Evolutionary conservation across 2,113 vertebrate species (phyloP), one percentile per base, ranked within the genome.

Genomic region (Daubentonia madagascariensis): DNA sequence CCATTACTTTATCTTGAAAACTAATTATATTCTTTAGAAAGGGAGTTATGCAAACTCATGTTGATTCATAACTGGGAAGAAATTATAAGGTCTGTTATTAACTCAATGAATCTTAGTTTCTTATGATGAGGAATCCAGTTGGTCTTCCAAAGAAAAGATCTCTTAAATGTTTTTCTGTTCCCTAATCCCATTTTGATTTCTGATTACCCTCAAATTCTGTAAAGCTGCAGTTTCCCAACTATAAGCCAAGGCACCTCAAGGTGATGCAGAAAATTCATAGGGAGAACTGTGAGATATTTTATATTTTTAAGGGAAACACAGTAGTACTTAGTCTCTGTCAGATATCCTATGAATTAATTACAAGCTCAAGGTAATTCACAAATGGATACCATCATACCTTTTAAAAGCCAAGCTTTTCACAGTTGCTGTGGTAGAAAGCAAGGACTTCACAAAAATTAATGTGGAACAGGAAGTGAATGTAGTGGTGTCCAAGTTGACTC

Each of bases 1-100:
- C 76, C 95, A 68, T 52, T 91, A 35, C 57, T 91, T 94, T 89
- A 68, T 25, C 59, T 80, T 32, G 5, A 92, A 91, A 95, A 72
- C 1, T 45, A 76, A 78, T 83, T 96, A 86, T 35, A 72, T 67
- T 73, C 52, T 80, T 92, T 91, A 88, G 78, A 90, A 96, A 88
- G 7, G 8, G 76, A 91, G 11, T 40, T 91, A 40, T 18, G 22
- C 20, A 89, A 86, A 94, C 11, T 35, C 25, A 52, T 61, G 28
- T 50, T 43, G 52, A 65, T 32, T 16, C 3, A 14, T 76, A 91
- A 87, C 35, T 68, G 48, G 28, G 20, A 85, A 59, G 12, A 94
- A 57, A 57, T 79, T 63, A 52, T 37, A 57, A 94, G 22, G 20
- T 11, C 12, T 95, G 40, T 87, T 57, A 63, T 57, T 32, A 79